Evolutionary conservation across 2,888 invertebrate genomes (phyloP), one percentile per base, ranked within the genome.

Genomic region (Adela reaumurella): DNA sequence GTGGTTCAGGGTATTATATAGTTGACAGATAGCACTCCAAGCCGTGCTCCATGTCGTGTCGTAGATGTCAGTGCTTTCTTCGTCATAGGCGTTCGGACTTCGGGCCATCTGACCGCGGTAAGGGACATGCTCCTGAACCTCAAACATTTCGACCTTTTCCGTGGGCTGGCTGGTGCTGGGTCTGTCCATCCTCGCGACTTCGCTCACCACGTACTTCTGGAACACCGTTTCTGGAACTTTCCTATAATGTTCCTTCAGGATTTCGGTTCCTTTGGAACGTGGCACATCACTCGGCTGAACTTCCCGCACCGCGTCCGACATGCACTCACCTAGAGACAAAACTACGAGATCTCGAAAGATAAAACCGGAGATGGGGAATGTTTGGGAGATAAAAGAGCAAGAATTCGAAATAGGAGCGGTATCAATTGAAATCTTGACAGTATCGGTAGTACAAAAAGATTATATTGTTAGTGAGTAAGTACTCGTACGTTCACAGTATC

Each of bases 71-170:
- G 67, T 71, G 52, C 77, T 77, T 43, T 78, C 78, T 50, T 70
- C 72, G 49, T 78, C 78, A 46, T 76, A 76, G 0, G 66, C 60
- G 0, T 60, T 65, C 0, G 78, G 76, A 1, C 74, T 74, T 44
- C 70, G 56, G 0, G 77, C 77, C 43, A 77, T 53, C 50, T 76
- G 77, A 0, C 74, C 74, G 51, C 74, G 74, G 53, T 78, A 77
- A 2, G 78, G 78, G 6, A 78, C 71, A 52, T 78, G 78, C 51
- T 78, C 78, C 41, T 77, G 60, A 2, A 78, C 76, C 56, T 78
- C 77, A 52, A 65, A 77, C 59, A 77, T 67, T 54, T 78, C 78
- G 54, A 78, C 62, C 52, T 64, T 63, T 46, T 77, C 76, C 43
- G 71, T 57, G 0, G 46, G 46, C 3, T 49, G 76, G 70, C 53